Percentiles rank a stretch among this genome's conserved stretches.
Evolutionary conservation across 2,888 invertebrate species (phyloP).

Genomic region (Machimus rusticus): DNA sequence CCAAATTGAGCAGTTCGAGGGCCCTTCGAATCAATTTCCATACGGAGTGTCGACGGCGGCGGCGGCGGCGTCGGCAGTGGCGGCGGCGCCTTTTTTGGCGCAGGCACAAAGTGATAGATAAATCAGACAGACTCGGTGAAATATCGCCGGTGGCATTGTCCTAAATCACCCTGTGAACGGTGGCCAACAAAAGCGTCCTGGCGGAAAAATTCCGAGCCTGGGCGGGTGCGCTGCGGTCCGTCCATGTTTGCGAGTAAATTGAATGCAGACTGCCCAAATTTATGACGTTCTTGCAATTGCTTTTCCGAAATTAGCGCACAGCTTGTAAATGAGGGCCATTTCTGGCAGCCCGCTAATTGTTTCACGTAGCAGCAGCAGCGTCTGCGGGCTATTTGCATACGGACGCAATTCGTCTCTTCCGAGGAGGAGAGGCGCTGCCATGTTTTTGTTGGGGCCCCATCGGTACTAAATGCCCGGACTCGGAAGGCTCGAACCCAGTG

Average conservation of each 20-base stretch:
- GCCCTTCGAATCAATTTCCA: constrained; percentile 7
- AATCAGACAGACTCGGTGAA: neutral
- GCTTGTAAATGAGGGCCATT: neutral
- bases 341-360: constrained; percentile 2
- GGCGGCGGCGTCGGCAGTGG: no score
- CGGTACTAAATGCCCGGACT: neutral
- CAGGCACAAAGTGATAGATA: neutral
- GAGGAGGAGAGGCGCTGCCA: neutral
- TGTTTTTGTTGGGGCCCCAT: neutral
- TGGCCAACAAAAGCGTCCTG: neutral
- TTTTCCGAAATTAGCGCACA: neutral
- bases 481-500: neutral
- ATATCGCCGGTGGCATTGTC: neutral
- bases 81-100: neutral
- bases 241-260: neutral
- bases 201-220: neutral
- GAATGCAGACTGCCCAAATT: constrained; percentile 2
- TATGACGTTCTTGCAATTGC: neutral
- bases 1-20: neutral
- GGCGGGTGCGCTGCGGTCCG: neutral
- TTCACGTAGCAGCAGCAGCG: neutral
- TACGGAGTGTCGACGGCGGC: neutral
- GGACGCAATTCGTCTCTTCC: neutral
- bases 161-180: neutral
- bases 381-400: neutral